Conservation (phyloP, 2,113 vertebrate genomes). For the Leptocoma aspasia region DNA sequence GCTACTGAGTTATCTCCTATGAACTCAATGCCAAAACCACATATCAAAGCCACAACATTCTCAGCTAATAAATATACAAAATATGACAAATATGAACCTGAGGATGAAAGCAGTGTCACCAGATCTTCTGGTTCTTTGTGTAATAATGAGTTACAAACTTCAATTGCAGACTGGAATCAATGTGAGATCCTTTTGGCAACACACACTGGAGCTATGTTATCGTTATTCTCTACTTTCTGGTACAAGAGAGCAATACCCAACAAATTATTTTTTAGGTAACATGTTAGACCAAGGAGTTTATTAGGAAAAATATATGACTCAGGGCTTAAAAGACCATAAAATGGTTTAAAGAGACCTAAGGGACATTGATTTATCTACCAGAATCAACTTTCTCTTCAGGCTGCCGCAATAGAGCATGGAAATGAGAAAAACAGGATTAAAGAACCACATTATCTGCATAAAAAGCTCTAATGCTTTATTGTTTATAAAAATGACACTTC, state of each 20-base stretch:
- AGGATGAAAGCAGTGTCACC: neutral
- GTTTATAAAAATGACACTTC: neutral
- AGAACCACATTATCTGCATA: slow-evolving; percentile 2
- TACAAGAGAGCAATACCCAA: neutral
- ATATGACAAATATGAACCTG: neutral
- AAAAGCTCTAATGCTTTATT: neutral
- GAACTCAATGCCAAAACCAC: neutral
- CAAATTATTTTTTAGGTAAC: slow-evolving; percentile 42
- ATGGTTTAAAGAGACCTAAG: slow-evolving; percentile 38
- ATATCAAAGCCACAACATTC: neutral
- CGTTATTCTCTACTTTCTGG: neutral
- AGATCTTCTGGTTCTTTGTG: neutral
- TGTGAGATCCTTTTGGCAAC: neutral
- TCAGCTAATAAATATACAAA: neutral
- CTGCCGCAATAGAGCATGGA: neutral
- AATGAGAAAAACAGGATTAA: slow-evolving; percentile 49
- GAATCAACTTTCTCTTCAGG: slow-evolving; percentile 30
- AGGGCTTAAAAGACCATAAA: slow-evolving; percentile 37
- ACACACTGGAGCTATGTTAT: neutral
- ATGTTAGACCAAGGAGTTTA: slow-evolving; percentile 36
- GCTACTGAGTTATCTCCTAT: neutral
- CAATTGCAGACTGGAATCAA: neutral
- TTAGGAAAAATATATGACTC: slow-evolving; percentile 46
- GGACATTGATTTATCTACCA: slow-evolving; percentile 48
- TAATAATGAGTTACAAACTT: neutral